phyloP scores from a whole-genome alignment of 2,888 invertebrate species.

The Oligia fasciuncula region DNA sequence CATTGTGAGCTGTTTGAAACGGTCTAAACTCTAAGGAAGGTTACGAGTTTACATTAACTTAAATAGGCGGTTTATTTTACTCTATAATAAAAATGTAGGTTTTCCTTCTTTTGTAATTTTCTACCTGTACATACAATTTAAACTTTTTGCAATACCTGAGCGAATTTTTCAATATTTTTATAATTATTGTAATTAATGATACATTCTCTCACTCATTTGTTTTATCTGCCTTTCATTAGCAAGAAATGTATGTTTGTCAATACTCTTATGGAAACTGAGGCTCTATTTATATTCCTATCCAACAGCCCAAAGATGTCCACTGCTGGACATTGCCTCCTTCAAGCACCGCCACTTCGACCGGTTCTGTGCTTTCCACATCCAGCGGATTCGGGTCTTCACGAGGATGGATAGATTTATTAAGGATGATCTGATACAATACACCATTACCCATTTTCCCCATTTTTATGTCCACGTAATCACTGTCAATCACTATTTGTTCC shows the following conservation, averaged over 20 bases:
- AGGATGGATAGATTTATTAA: too few relatives aligned
- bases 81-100: background rate
- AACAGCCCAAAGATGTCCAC: too few relatives aligned
- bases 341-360: too few relatives aligned
- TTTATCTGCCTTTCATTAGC: background rate
- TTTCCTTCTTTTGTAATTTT: background rate
- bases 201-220: background rate
- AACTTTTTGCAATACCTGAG: background rate
- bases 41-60: slow-evolving; percentile 10
- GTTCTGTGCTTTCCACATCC: too few relatives aligned
- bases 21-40: background rate
- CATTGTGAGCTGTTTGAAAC: slow-evolving; percentile 41
- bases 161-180: background rate
- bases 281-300: background rate
- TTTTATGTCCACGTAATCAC: too few relatives aligned
- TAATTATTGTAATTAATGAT: too few relatives aligned
- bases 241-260: background rate
- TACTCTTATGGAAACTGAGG: too few relatives aligned
- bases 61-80: background rate
- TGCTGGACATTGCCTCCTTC: too few relatives aligned
- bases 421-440: too few relatives aligned
- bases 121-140: background rate
- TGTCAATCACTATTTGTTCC: too few relatives aligned
- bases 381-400: too few relatives aligned
- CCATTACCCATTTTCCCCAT: too few relatives aligned